Conservation (phyloP, 2,888 invertebrate genomes). For the Trilocha varians region DNA sequence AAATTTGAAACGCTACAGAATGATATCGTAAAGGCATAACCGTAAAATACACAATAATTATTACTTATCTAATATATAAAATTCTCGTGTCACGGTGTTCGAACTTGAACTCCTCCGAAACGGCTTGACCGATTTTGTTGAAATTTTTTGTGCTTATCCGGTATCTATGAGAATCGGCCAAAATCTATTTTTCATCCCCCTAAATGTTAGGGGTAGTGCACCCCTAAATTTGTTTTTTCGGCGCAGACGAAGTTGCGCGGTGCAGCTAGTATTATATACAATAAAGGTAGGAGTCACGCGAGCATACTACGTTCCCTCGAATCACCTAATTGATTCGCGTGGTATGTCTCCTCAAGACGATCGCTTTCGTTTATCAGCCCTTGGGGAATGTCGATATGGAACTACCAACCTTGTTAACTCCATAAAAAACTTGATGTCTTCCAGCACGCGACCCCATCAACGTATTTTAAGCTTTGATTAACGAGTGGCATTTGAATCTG, state of each 20-base stretch:
- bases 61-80: too few species aligned
- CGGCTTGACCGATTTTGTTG: too few species aligned
- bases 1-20: too few species aligned
- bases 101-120: too few species aligned
- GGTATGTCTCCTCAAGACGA: constrained; percentile 28
- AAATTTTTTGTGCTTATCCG: too few species aligned
- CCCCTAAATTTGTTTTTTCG: too few species aligned
- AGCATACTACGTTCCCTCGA: constrained; percentile 42
- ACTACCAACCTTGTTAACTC: constrained; percentile 34
- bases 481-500: background rate
- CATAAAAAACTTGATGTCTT: constrained; percentile 23
- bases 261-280: too few species aligned
- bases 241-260: too few species aligned
- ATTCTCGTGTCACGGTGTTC: too few species aligned
- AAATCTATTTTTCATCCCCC: too few species aligned
- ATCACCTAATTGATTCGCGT: constrained; percentile 52
- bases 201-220: too few species aligned
- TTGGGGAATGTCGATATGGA: constrained; percentile 31
- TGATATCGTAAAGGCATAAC: background rate
- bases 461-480: background rate
- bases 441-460: constrained; percentile 26
- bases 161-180: too few species aligned
- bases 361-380: constrained; percentile 20
- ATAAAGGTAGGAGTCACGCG: constrained; percentile 24
- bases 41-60: constrained; percentile 4